Percentiles rank a stretch among this genome's conserved stretches.
Evolutionary conservation across 1,140 invertebrate species (phyloP).

Genomic region (Tetramorium alpestre): DNA sequence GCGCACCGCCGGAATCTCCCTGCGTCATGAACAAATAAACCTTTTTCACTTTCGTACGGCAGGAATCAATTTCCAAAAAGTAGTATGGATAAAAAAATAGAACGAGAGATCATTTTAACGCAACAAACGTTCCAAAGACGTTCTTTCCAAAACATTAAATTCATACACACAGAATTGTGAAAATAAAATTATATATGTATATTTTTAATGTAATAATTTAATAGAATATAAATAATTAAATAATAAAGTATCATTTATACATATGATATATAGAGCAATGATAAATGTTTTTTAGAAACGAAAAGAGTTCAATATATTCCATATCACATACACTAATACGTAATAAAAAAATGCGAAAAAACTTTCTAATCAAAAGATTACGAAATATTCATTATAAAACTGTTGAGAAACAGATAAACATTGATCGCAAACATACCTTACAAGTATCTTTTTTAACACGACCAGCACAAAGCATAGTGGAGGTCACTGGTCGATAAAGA

Average conservation of each 20-base stretch:
- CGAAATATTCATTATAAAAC: neutral
- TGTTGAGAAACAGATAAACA: neutral
- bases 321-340: neutral
- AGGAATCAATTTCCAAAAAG: constrained; percentile 33
- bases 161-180: neutral
- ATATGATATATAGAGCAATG: neutral
- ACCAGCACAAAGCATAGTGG: constrained; percentile 81
- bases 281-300: neutral
- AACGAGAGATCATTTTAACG: neutral
- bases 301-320: neutral
- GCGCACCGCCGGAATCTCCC: constrained; percentile 89
- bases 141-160: neutral
- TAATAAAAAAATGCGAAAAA: neutral
- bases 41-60: constrained; percentile 39
- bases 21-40: constrained; percentile 71
- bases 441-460: constrained; percentile 77
- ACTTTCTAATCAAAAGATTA: neutral
- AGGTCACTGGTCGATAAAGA: constrained; percentile 55
- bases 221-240: neutral
- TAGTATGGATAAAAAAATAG: neutral
- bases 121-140: neutral
- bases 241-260: neutral
- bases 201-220: neutral
- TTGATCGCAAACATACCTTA: constrained; percentile 56
- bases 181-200: neutral